Percentiles rank a stretch among this genome's conserved stretches.
phyloP scores from a whole-genome alignment of 2,888 invertebrate species.

The Melanophora roralis region DNA sequence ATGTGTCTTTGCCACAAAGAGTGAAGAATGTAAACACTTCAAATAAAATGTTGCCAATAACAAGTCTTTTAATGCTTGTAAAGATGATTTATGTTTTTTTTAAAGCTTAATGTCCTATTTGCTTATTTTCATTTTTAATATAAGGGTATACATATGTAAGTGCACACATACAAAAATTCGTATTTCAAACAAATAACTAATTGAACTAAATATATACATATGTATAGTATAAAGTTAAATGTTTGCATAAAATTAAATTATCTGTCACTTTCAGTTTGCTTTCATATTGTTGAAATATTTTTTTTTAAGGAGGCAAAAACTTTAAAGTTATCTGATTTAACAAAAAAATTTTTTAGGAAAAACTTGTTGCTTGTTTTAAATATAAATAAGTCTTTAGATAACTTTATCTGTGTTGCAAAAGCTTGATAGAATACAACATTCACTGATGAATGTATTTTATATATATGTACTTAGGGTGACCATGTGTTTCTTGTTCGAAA shows the following conservation, averaged over 20 bases:
- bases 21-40: slow-evolving; percentile 70
- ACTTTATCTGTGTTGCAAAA: neutral
- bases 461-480: neutral
- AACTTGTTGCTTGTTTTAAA: slow-evolving; percentile 54
- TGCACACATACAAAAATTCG: no score
- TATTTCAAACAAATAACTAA: no score
- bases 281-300: slow-evolving; percentile 36
- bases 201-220: no score
- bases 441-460: neutral
- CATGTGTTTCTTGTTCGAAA: neutral
- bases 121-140: neutral
- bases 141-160: no score
- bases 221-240: no score
- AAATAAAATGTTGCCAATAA: slow-evolving; percentile 42
- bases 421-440: neutral
- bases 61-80: slow-evolving; percentile 38
- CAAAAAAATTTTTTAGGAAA: slow-evolving; percentile 38
- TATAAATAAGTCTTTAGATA: slow-evolving; percentile 40
- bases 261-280: slow-evolving; percentile 37
- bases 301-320: slow-evolving; percentile 40
- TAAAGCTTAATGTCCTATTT: slow-evolving; percentile 30
- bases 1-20: slow-evolving; percentile 46
- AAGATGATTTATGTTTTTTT: no score
- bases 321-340: slow-evolving; percentile 51
- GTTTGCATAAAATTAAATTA: slow-evolving; percentile 25